These are phyloP conservation scores for Microctenopoma steveboyesi DNA, from an alignment of 2,797 vertebrate genomes.

Conservation along the genomic window DNA sequence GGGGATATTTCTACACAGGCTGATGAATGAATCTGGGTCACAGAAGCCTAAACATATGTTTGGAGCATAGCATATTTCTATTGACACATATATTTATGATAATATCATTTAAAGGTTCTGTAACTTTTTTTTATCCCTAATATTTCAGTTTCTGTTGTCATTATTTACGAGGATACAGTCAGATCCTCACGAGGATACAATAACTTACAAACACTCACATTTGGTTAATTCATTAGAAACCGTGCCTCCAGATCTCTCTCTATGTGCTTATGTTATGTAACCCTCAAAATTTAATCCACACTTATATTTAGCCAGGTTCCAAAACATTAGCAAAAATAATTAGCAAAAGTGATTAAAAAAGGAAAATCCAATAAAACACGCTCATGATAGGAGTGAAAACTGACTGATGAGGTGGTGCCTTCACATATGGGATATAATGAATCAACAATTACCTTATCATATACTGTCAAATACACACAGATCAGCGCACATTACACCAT, in stretches of 20 bases:
- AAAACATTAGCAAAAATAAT: slow-evolving; percentile 64
- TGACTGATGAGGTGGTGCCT: slow-evolving; percentile 61
- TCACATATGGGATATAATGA: slow-evolving; percentile 32
- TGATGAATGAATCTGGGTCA: too few species aligned
- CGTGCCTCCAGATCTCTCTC: slow-evolving; percentile 13
- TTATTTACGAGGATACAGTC: neutral
- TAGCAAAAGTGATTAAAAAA: slow-evolving; percentile 69
- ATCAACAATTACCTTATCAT: slow-evolving; percentile 60
- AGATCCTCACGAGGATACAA: neutral
- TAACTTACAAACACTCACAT: neutral
- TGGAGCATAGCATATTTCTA: too few species aligned
- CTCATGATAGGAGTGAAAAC: slow-evolving; percentile 63
- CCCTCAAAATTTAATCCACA: slow-evolving; percentile 67
- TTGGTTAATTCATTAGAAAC: slow-evolving; percentile 11
- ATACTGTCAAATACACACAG: slow-evolving; percentile 26
- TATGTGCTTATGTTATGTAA: slow-evolving; percentile 60
- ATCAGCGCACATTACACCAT: neutral
- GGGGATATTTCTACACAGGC: too few species aligned
- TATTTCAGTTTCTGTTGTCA: too few species aligned
- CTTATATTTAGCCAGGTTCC: slow-evolving; percentile 63
- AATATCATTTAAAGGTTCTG: too few species aligned
- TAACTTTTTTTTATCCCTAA: too few species aligned
- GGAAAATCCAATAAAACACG: slow-evolving; percentile 79
- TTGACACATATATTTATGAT: too few species aligned
- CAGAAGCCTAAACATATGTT: too few species aligned